Evolutionary conservation across 2,888 invertebrate genomes (phyloP), one percentile per base, ranked within the genome.

Genomic region (Abrostola triplasia): DNA sequence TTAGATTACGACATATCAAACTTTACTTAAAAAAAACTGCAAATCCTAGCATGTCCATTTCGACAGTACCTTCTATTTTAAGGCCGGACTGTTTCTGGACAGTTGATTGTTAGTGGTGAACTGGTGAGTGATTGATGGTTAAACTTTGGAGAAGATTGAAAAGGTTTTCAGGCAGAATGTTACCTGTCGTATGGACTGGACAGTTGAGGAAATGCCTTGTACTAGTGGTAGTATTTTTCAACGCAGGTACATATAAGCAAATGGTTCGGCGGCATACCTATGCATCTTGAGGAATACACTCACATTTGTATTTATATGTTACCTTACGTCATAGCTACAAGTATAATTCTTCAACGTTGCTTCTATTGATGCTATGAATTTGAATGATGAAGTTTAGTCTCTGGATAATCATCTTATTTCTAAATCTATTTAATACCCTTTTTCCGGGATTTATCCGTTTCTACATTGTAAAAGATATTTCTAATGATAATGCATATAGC

Each of bases 111-210:
- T 41, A 66, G 41, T 24, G 24, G 53, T 38, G 24, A 9, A 56
- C 47, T 48, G 44, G 58, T 64, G 58, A 63, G 60, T 67, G 76
- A 72, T 59, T 51, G 47, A 48, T 57, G 47, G 55, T 56, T 54
- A 50, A 56, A 62, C 51, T 58, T 64, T 62, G 0, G 8, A 4
- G 35, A 44, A 42, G 44, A 47, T 47, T 9, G 24, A 47, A 47
- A 47, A 47, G 7, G 12, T 13, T 47, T 13, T 0, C 9, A 47
- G 44, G 13, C 44, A 24, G 24, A 47, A 13, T 47, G 1, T 24
- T 24, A 9, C 13, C 44, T 44, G 11, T 24, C n/a, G 40, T 58
- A 8, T 11, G 24, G 42, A 50, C 36, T 4, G 10, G 11, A 36
- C 51, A 62, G 56, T 13, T 59, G 36, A 24, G 0, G 24, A 9